Evolutionary conservation across 2,888 invertebrate species (phyloP).

Genomic region (Bellardia pandia): DNA sequence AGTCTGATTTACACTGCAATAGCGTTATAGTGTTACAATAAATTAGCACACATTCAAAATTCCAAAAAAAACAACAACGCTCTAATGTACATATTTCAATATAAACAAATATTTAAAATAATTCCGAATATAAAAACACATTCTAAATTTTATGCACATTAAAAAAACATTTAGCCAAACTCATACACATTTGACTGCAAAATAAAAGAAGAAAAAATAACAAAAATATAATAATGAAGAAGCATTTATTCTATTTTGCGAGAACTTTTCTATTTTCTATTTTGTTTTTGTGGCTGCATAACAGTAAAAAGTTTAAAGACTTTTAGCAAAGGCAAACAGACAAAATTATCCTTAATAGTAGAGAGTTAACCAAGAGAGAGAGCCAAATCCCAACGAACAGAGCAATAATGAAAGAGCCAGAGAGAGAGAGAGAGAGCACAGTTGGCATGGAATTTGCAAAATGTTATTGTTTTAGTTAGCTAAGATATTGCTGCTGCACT

Average conservation of each 20-base stretch:
- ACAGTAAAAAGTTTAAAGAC: constrained; percentile 65
- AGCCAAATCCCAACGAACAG: not conserved
- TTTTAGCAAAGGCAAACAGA: constrained; percentile 41
- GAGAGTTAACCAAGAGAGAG: not conserved
- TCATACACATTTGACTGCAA: not conserved
- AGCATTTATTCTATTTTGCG: not conserved
- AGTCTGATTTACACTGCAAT: too few species aligned
- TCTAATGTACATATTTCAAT: too few species aligned
- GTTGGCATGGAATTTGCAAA: constrained; percentile 58
- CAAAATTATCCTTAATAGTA: not conserved
- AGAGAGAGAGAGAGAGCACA: not conserved
- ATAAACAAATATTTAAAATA: too few species aligned
- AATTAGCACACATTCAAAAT: too few species aligned
- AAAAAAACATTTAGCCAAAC: not conserved
- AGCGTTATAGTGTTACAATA: too few species aligned
- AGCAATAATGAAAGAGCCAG: too few species aligned
- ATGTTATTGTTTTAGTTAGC: not conserved
- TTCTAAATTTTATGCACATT: too few species aligned
- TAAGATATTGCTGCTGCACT: constrained; percentile 13
- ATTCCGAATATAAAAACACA: too few species aligned
- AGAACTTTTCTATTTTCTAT: not conserved
- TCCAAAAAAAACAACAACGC: too few species aligned
- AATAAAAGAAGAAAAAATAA: not conserved
- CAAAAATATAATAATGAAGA: not conserved
- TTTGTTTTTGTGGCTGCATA: constrained; percentile 21